Percentiles rank a stretch among this genome's conserved stretches.
phyloP scores from a whole-genome alignment of 1,140 invertebrate genomes.

The Paraescarpia echinospica region DNA sequence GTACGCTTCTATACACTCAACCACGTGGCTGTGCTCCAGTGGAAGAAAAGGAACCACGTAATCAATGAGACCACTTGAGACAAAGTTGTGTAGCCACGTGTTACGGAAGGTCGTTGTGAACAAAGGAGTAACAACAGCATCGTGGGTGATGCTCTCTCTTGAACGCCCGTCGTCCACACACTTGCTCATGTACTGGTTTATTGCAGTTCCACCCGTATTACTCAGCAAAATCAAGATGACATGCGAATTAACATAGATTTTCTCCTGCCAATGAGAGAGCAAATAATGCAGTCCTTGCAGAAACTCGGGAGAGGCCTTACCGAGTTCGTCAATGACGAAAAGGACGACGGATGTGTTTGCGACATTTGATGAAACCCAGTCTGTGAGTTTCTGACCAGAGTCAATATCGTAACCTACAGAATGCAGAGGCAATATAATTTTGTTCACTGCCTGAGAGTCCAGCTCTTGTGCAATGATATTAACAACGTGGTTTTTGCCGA shows the following conservation, averaged over 20 bases:
- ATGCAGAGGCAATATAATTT: slow-evolving; percentile 31
- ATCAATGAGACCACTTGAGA: neutral
- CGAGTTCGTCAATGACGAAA: slow-evolving; percentile 51
- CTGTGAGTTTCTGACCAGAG: slow-evolving; percentile 30
- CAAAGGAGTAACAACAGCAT: neutral
- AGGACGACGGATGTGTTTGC: slow-evolving; percentile 43
- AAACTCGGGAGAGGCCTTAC: slow-evolving; percentile 41
- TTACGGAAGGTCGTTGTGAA: neutral
- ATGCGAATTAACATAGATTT: neutral
- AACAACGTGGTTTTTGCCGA: slow-evolving; percentile 50
- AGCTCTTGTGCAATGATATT: slow-evolving; percentile 42
- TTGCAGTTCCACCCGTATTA: neutral
- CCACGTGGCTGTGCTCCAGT: neutral
- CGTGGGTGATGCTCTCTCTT: neutral
- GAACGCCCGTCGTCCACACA: neutral
- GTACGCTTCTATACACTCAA: neutral
- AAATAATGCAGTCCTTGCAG: slow-evolving; percentile 38
- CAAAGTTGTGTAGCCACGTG: neutral
- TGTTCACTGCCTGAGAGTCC: slow-evolving; percentile 29
- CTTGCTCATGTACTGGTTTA: neutral
- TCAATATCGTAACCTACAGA: neutral
- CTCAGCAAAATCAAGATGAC: slow-evolving; percentile 12
- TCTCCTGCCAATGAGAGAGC: neutral
- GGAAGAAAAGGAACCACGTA: neutral
- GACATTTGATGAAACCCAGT: slow-evolving; percentile 32